phyloP scores from a whole-genome alignment of 2,113 vertebrate genomes.

The Otocyon megalotis region DNA sequence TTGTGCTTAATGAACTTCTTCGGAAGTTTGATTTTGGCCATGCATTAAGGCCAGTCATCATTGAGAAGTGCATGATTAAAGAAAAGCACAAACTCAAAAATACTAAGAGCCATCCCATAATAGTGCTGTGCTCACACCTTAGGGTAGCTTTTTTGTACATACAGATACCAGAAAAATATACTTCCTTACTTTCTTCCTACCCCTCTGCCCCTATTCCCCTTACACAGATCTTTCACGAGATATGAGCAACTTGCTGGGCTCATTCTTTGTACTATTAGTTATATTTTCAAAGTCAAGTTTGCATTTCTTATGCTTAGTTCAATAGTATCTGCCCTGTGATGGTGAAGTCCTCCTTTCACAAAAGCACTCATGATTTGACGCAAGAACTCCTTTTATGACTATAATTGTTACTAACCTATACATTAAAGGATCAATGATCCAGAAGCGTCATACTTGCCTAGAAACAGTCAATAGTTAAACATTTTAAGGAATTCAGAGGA shows the following conservation, averaged over 20 bases:
- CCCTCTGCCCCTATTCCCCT: not conserved
- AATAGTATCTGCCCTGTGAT: not conserved
- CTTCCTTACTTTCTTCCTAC: not conserved
- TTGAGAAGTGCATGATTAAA: not conserved
- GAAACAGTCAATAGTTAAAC: constrained; percentile 56
- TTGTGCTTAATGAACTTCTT: not conserved
- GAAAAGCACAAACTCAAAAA: not conserved
- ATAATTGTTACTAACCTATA: not conserved
- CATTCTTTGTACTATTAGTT: not conserved
- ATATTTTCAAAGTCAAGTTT: not conserved
- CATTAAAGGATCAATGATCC: not conserved
- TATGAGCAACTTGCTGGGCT: not conserved
- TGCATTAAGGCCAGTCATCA: constrained; percentile 17
- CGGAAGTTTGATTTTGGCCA: constrained; percentile 27
- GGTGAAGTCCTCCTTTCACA: not conserved
- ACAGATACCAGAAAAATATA: not conserved
- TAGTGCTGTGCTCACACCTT: not conserved
- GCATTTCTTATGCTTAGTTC: not conserved
- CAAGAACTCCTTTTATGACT: constrained; percentile 27
- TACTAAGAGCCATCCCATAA: not conserved
- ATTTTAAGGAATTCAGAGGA: constrained; percentile 47
- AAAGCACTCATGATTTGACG: not conserved
- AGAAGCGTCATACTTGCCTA: not conserved
- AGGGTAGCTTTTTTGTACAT: not conserved
- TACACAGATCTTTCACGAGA: not conserved